Evolutionary conservation across 1,140 invertebrate genomes (phyloP), one percentile per base, ranked within the genome.

Genomic region (Bicyclus anynana): DNA sequence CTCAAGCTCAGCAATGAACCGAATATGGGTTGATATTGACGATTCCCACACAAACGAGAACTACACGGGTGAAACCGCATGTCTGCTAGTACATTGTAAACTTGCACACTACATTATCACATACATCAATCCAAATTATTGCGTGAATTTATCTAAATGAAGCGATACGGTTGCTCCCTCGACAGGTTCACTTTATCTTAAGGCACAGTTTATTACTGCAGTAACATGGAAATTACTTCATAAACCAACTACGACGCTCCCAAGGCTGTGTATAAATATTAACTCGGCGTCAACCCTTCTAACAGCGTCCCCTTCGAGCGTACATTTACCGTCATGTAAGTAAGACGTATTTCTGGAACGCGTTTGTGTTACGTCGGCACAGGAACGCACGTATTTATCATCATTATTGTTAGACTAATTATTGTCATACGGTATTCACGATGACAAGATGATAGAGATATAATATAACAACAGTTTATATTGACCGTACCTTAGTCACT

Each of bases 201-300:
- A 57, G 23, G 37, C 37, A 17, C 33, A 60, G 51, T 60, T 60
- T 60, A 51, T 57, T 20, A 33, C 53, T 13, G 29, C 14, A 27
- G 52, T 57, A 60, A 67, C 56, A 66, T 56, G 60, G 42, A 55
- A 50, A 67, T 65, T 62, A 58, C 59, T 57, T 62, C 49, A 59
- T 64, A 60, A 61, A 68, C 35, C 53, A 65, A 60, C 62, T 60
- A 58, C 48, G 54, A 38, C 46, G 52, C 42, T 59, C 53, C 58
- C 62, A 46, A 54, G 63, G 57, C 59, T 60, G 40, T 57, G 35
- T 56, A 59, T 65, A 65, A 65, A 65, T 69, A 69, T 69, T 58
- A 64, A 57, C 53, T 52, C 35, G 40, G 48, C 35, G 48, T 56
- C 52, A 59, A 59, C 66, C 62, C 66, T 69, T 59, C 53, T 65